Evolutionary conservation across 2,888 invertebrate genomes (phyloP).

Genomic region (Brenthis ino): DNA sequence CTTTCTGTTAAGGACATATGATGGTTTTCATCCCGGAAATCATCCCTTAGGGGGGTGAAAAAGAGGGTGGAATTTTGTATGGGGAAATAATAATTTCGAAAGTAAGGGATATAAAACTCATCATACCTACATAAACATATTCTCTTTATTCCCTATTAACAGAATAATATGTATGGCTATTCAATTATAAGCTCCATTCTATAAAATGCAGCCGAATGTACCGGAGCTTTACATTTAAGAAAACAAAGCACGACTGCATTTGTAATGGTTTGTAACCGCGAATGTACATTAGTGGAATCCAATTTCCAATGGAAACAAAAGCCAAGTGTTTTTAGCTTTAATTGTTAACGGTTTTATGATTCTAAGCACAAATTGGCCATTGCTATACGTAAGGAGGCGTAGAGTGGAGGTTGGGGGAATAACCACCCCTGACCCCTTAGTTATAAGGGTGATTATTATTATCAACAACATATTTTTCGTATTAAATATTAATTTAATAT

Average conservation of each 20-base stretch:
- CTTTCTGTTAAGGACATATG: no score
- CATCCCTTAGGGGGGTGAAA: no score
- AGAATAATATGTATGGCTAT: no score
- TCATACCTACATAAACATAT: no score
- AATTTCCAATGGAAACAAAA: constrained; percentile 29
- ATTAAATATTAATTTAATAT: not conserved
- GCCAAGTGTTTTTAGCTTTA: constrained; percentile 21
- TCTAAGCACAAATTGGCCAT: constrained; percentile 17
- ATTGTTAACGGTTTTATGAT: constrained; percentile 26
- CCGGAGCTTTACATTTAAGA: constrained; percentile 14
- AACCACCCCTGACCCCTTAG: no score
- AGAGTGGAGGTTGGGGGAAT: not conserved
- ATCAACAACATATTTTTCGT: not conserved
- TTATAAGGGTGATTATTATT: no score
- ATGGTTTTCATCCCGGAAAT: no score
- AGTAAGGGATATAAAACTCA: no score
- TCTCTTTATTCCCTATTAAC: no score
- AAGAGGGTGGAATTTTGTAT: no score
- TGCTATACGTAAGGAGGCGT: not conserved
- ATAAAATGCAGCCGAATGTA: not conserved
- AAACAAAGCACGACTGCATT: constrained; percentile 19
- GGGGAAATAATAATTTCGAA: no score
- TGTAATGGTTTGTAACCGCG: constrained; percentile 30
- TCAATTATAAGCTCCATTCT: not conserved
- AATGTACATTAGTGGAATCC: constrained; percentile 34